These are phyloP conservation scores for Acromyrmex charruanus DNA, from an alignment of 1,140 invertebrate genomes.

Conservation along the genomic window DNA sequence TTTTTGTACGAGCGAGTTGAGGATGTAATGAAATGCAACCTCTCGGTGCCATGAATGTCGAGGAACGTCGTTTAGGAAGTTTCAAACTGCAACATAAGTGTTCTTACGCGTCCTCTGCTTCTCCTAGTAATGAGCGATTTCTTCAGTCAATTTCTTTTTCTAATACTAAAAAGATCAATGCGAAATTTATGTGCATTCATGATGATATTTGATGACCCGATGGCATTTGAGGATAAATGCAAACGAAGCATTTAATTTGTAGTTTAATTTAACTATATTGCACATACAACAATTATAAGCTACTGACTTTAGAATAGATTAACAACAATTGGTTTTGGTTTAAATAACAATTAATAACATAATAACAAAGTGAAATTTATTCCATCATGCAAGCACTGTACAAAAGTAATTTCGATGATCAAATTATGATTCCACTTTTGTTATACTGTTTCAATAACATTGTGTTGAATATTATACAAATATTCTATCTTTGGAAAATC, in stretches of 20 bases:
- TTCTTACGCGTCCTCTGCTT: neutral
- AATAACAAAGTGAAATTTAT: constrained; percentile 18
- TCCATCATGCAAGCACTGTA: neutral
- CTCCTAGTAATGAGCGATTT: constrained; percentile 35
- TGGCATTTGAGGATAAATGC: neutral
- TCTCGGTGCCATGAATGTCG: constrained; percentile 19
- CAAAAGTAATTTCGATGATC: constrained; percentile 16
- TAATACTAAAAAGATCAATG: neutral
- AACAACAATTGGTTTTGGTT: neutral
- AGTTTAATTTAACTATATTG: neutral
- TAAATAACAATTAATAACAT: constrained; percentile 25
- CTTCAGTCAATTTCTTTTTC: constrained; percentile 25
- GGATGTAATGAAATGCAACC: constrained; percentile 36
- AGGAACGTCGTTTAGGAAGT: constrained; percentile 39
- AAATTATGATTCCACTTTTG: neutral
- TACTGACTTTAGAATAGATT: constrained; percentile 11
- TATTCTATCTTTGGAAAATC: constrained; percentile 19
- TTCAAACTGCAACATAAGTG: constrained; percentile 36
- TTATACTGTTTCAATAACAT: neutral
- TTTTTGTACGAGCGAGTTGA: neutral
- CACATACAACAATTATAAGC: neutral
- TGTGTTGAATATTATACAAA: neutral
- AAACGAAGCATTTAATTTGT: neutral
- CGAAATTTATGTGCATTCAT: neutral
- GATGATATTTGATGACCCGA: neutral